A percentile compares a stretch with the other conserved stretches of the same genome.
These are phyloP conservation scores for Psilanteris sp. DNA, from an alignment of 1,140 invertebrate species.

Conservation along the genomic window DNA sequence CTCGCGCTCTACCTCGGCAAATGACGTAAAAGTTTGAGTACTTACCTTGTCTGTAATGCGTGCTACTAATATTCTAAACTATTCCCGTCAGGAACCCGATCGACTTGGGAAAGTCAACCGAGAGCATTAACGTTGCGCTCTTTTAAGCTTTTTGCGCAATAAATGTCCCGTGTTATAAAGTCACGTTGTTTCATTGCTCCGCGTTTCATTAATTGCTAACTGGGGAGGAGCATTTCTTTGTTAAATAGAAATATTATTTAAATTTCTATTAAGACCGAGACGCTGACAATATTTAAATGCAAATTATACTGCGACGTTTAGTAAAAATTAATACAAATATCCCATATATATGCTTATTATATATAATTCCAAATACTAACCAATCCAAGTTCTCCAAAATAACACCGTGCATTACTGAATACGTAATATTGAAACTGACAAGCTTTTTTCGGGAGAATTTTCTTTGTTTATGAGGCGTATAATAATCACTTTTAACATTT, in stretches of 20 bases:
- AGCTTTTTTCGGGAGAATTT: no score
- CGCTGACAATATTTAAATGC: no score
- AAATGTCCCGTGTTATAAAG: slow-evolving; percentile 50
- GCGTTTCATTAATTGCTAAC: slow-evolving; percentile 45
- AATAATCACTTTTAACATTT: no score
- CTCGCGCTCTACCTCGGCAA: slow-evolving; percentile 19
- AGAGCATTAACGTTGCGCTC: slow-evolving; percentile 50
- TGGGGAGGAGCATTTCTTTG: slow-evolving; percentile 2
- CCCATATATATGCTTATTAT: no score
- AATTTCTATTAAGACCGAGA: no score
- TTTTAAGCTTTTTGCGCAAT: slow-evolving; percentile 59
- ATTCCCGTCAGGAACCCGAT: slow-evolving; percentile 37
- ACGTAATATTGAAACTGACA: no score
- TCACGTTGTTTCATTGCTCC: slow-evolving; percentile 47
- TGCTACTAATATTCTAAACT: slow-evolving; percentile 47
- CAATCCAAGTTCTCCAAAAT: no score
- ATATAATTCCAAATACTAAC: no score
- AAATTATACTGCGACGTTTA: not conserved
- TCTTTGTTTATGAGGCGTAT: no score
- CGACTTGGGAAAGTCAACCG: slow-evolving; percentile 57
- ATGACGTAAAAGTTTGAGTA: slow-evolving; percentile 64
- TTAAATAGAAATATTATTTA: slow-evolving; percentile 1
- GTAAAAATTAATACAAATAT: no score
- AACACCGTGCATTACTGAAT: no score
- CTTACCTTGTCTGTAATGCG: slow-evolving; percentile 55